A percentile compares a stretch with the other conserved stretches of the same genome.
These are phyloP conservation scores for Myoxocephalus aenaeus DNA, from an alignment of 2,797 vertebrate genomes.

Conservation along the genomic window DNA sequence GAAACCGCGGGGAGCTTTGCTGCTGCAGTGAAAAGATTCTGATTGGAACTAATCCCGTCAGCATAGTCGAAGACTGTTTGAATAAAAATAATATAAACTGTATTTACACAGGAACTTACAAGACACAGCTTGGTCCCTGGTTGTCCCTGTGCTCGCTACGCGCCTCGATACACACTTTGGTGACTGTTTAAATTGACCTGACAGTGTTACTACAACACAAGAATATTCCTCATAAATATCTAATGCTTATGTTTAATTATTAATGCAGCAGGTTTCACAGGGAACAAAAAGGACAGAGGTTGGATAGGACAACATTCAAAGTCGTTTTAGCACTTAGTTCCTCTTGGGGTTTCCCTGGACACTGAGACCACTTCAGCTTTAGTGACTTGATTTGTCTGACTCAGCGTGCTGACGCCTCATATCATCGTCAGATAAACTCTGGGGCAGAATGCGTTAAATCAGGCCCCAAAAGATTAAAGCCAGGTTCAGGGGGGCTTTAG, in stretches of 20 bases:
- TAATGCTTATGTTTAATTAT: neutral
- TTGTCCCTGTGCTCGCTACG: neutral
- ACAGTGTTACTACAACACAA: neutral
- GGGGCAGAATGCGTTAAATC: neutral
- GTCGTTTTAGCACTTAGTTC: neutral
- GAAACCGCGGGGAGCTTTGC: conserved; percentile 2
- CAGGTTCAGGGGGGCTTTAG: neutral
- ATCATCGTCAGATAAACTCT: too few species aligned
- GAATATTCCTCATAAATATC: neutral
- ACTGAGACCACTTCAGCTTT: too few species aligned
- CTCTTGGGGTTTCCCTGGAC: neutral
- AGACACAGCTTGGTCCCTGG: neutral
- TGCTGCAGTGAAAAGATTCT: neutral
- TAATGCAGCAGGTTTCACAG: neutral
- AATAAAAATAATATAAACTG: neutral
- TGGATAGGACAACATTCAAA: neutral
- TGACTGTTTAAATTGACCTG: neutral
- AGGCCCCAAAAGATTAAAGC: neutral
- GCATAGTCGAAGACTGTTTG: neutral
- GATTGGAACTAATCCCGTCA: neutral
- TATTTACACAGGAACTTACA: neutral
- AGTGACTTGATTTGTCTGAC: neutral
- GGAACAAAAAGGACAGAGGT: neutral
- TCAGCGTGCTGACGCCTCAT: neutral
- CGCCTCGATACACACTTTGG: neutral